Base-by-base conservation (phyloP, 1,140 invertebrate genomes). In the Papilio aristodemus region DNA sequence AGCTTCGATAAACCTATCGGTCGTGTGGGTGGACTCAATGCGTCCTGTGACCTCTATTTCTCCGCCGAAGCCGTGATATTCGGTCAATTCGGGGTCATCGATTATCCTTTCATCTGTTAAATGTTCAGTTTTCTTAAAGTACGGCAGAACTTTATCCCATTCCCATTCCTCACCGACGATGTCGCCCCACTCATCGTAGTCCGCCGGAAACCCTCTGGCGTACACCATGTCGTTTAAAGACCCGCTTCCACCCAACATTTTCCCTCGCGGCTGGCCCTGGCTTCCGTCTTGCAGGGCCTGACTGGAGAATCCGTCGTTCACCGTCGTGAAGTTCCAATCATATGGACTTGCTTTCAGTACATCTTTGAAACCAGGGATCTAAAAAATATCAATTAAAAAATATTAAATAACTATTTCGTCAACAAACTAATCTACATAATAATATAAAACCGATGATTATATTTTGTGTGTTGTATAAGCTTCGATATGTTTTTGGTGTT, bases 181-280 rank as follows among this genome's bases (percentile, higher is more conserved):
- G 43, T 74, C 64, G 79, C 84, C 88, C 96, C 96, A 97, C 13
- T 93, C 84, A 76, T 97, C 94, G 80, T 95, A 97, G 80, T 97
- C 96, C 3, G 83, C 78, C 22, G 93, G 93, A 84, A 96, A 95
- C 0, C 96, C 96, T 57, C 96, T 87, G 0, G 95, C 94, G 81
- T 97, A 96, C 9, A 96, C 94, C 96, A 97, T 96, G 68, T 95
- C 95, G 82, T 97, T 97, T 11, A 97, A 90, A 4, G 94, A 94
- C 36, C 95, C 95, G 14, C 94, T 94, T 6, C 96, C 96, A 4
- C 96, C 96, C 57, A 95, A 80, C 69, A 91, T 89, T 81, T 92
- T 93, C 7, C 93, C 93, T 2, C 91, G 88, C 0, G 93, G 92
- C 90, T 90, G 87, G 7, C 66, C 71, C 71, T 87, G 81, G 1